phyloP scores from a whole-genome alignment of 1,140 invertebrate genomes.

The Pantala flavescens region DNA sequence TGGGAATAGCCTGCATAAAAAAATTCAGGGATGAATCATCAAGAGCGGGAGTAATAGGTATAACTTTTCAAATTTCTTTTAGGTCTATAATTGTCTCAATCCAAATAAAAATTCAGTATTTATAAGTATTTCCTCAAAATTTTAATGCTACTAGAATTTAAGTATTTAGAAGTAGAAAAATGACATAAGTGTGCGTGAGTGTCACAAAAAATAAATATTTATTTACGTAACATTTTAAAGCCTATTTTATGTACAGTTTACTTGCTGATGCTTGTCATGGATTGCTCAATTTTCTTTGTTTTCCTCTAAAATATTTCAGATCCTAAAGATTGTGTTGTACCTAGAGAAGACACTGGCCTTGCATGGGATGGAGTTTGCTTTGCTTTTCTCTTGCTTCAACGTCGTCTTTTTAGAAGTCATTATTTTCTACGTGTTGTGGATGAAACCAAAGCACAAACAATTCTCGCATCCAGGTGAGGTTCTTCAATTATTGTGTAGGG shows the following conservation, averaged over 20 bases:
- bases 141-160: too few relatives aligned
- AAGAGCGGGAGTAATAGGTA: neutral
- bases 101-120: too few relatives aligned
- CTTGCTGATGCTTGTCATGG: too few relatives aligned
- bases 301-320: constrained; percentile 20
- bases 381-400: constrained; percentile 79
- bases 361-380: constrained; percentile 95
- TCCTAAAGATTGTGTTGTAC: constrained; percentile 49
- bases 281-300: too few relatives aligned
- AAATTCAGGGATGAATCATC: constrained; percentile 41
- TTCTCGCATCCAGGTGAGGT: constrained; percentile 71
- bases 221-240: too few relatives aligned
- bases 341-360: constrained; percentile 68
- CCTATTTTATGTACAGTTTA: too few relatives aligned
- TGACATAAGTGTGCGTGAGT: too few relatives aligned
- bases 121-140: too few relatives aligned
- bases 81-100: too few relatives aligned
- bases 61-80: neutral
- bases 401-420: constrained; percentile 83
- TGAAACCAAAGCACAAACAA: constrained; percentile 87
- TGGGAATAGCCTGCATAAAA: constrained; percentile 77
- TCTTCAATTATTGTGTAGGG: neutral
- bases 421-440: constrained; percentile 94
- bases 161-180: too few relatives aligned
- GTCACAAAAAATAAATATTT: too few relatives aligned